Evolutionary conservation across 2,888 invertebrate genomes (phyloP), one percentile per base, ranked within the genome.

Genomic region (Cosmorhoe ocellata): DNA sequence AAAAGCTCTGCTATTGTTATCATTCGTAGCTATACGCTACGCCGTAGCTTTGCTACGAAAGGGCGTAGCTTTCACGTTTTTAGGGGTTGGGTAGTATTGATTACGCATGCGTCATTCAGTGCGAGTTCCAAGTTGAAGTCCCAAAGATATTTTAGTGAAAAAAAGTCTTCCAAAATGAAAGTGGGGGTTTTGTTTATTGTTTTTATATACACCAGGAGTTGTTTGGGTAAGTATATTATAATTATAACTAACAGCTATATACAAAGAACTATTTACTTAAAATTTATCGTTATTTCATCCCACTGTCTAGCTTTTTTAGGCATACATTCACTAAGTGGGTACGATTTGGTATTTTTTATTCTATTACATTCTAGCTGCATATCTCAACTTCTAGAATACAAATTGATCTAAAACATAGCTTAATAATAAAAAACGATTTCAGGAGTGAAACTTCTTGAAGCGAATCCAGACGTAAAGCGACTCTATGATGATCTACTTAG

Each of bases 401-500:
- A 18, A 18, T 3, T 4, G 3, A 11, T 13, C 1, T 13, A 8
- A 13, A 1, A 14, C n/a, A 11, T 22, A 22, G 7, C 7, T 36
- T 22, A 37, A 9, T 13, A 38, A 27, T 22, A n/a, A 11, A 11
- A 12, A 12, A 13, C 37, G 1, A 10, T 76, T 82, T 5, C 74
- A 90, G 90, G 81, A 28, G 84, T 90, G 0, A 90, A 85, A 42
- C 72, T 90, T 1, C 66, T 90, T 0, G 96, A 97, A 85, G 97
- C 96, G 0, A 98, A 98, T 84, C 97, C 98, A 9, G 97, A 98
- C 72, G 97, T 98, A 0, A 98, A 98, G 78, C 92, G 99, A 14
- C 93, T 99, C 0, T 99, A 98, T 78, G 98, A 99, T 79, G 98
- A 99, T 80, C 92, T 99, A 42, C 92, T 99, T 38, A 96, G 97